Base-by-base conservation (phyloP, 1,140 invertebrate genomes). In the Calosoma granatense region DNA sequence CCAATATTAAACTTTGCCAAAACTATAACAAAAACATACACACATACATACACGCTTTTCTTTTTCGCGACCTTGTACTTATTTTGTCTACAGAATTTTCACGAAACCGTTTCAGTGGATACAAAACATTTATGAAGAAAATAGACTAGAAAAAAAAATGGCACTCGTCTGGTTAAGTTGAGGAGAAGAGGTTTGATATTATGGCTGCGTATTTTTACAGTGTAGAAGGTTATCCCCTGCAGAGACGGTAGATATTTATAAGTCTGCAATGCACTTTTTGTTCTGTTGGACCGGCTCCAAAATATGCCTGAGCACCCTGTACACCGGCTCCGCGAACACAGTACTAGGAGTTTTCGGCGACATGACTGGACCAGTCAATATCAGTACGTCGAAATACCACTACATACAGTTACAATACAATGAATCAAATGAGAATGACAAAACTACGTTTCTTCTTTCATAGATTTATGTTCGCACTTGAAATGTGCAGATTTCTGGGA, bases 231-330 rank as follows among this genome's bases (percentile, higher is more conserved):
- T 47, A 9, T 47, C 41, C 41, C 41, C 41, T 47, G 41, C 41
- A 47, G 41, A 47, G 41, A 47, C 41, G 41, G 3, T 3, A 47
- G 9, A 47, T 47, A 47, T 47, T 47, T 47, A 47, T 47, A 47
- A 47, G 17, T 47, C 41, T 47, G 41, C 41, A 47, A 4, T 47
- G 41, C 41, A 47, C 41, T 47, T 47, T 47, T 47, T 47, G 41
- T 47, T 47, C 15, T 9, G 41, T 47, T 47, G 41, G 41, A 47
- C 41, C 41, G 9, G 41, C 17, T 47, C 41, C 41, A 47, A 47
- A 47, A 47, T 47, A 47, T 47, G 41, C 15, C 17, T 6, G 17
- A 6, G 26, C 6, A 4, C 14, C 4, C 26, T 4, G 26, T 30
- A 30, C 6, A 4, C 6, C 14, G 6, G 26, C 26, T 30, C 26